Evolutionary conservation across 1,140 invertebrate species (phyloP).

Genomic region (Coenobita brevimanus): DNA sequence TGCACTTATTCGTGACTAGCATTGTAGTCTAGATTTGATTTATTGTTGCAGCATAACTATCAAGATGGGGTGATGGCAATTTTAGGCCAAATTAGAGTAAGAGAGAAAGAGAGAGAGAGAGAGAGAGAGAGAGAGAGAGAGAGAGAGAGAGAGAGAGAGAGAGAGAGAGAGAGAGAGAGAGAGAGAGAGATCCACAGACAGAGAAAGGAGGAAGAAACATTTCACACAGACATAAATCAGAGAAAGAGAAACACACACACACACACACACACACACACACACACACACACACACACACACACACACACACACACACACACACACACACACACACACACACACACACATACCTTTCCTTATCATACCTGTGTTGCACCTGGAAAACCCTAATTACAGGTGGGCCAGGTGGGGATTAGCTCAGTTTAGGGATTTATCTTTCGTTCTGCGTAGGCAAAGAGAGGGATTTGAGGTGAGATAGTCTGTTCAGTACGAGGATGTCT

Average conservation of each 20-base stretch:
- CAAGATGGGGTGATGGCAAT: no score
- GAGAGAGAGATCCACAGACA: no score
- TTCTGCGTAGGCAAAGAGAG: no score
- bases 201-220: background rate
- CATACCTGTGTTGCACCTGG: background rate
- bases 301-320: slow-evolving; percentile 14
- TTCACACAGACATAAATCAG: background rate
- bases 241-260: no score
- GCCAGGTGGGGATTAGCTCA: no score
- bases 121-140: slow-evolving; percentile 11
- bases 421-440: no score
- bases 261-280: background rate
- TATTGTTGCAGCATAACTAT: background rate
- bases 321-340: background rate
- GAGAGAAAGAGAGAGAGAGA: slow-evolving; percentile 3
- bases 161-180: slow-evolving; percentile 12
- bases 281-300: slow-evolving; percentile 22
- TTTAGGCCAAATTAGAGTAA: no score
- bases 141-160: slow-evolving; percentile 11
- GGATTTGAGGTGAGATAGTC: no score
- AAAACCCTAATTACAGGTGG: background rate
- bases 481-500: no score
- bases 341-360: background rate
- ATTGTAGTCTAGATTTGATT: no score
- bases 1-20: no score